Base-by-base conservation (phyloP, 53 echinoderm and acorn worm species). In the Zoroaster sp. region DNA sequence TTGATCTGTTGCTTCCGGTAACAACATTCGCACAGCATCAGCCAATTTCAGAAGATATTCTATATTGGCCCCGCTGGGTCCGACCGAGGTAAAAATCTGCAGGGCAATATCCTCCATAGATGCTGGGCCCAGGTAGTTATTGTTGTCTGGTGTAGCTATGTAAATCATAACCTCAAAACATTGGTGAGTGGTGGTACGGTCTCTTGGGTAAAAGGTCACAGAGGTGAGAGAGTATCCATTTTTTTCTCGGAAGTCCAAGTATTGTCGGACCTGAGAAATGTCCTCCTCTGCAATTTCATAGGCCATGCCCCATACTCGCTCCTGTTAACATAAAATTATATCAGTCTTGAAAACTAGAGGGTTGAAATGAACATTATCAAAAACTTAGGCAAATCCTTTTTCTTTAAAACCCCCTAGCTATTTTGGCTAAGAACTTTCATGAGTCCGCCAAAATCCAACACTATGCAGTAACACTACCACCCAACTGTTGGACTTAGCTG, bases 281-380 rank as follows among this genome's bases (percentile, higher is more conserved):
- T 94, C 86, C 10, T 94, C 79, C 33, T 94, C 85, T 43, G 94
- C 90, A 15, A 97, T 88, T 54, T 94, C 43, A 69, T 97, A 97
- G 1, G 97, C 97, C 17, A 97, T 80, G 33, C 97, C 97, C 95
- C 97, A 97, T 40, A 97, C 95, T 46, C 69, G 68, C 40, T 94
- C 97, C 97, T 97, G 75, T 35, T 33, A 66, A 35, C 28, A n/a
- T 15, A 33, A 59, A 34, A 36, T 20, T 30, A 39, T 66, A 54
- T 35, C 41, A 0, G 45, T n/a, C n/a, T n/a, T n/a, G n/a, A n/a
- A n/a, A n/a, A n/a, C n/a, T n/a, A n/a, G n/a, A n/a, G n/a, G n/a
- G n/a, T n/a, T n/a, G n/a, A n/a, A n/a, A n/a, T n/a, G n/a, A n/a
- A n/a, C n/a, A n/a, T n/a, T n/a, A n/a, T 32, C 13, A 40, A 7